Evolutionary conservation across 2,113 vertebrate genomes (phyloP).

Genomic region (Semnornis frantzii): DNA sequence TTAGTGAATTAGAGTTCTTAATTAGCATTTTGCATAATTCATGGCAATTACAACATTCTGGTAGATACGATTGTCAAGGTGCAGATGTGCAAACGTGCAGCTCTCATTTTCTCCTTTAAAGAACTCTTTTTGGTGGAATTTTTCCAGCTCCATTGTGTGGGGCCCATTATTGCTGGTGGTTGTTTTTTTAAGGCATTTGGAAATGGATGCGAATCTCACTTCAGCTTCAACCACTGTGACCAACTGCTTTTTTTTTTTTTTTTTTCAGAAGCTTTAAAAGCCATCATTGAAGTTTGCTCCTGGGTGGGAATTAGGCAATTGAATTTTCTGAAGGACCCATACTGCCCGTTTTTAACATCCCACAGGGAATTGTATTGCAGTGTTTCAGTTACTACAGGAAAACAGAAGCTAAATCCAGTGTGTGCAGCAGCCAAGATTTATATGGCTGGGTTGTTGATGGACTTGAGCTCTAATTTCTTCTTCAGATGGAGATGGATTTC

Average conservation of each 20-base stretch:
- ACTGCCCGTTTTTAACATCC: not conserved
- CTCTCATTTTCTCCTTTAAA: constrained; percentile 80
- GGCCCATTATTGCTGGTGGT: constrained; percentile 53
- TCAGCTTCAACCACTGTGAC: constrained; percentile 50
- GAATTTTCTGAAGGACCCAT: constrained; percentile 29
- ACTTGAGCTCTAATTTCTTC: not conserved
- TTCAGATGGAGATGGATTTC: not conserved
- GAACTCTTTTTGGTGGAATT: constrained; percentile 75
- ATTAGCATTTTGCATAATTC: constrained; percentile 85
- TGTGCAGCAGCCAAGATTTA: not conserved
- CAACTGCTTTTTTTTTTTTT: not conserved
- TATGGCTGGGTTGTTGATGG: not conserved
- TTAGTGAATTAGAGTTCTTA: constrained; percentile 81
- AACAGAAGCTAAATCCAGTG: constrained; percentile 40
- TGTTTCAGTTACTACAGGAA: constrained; percentile 34
- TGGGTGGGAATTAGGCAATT: constrained; percentile 31
- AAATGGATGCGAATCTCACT: constrained; percentile 51
- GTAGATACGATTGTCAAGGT: constrained; percentile 81
- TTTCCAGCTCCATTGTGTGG: constrained; percentile 68
- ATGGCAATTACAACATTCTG: constrained; percentile 78
- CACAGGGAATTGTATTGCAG: not conserved
- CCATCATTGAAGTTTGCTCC: constrained; percentile 57
- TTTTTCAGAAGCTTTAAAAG: constrained; percentile 55
- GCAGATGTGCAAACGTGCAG: constrained; percentile 78
- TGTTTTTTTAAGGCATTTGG: constrained; percentile 61